Conservation (phyloP, 2,888 invertebrate genomes). For the Melieria crassipennis region DNA sequence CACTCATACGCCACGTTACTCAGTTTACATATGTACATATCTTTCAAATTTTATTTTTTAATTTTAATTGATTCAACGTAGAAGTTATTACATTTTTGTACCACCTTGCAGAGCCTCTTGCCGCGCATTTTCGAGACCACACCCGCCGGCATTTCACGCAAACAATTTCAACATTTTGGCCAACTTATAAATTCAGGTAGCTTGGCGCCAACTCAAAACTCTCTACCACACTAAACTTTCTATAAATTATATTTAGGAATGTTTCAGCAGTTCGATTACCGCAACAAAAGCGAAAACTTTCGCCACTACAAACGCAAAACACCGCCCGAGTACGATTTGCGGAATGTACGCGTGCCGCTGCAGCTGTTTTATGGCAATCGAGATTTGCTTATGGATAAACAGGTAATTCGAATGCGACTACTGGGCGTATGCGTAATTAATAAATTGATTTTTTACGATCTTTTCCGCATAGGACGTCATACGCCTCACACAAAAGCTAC, state of each 20-base stretch:
- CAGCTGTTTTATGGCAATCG: constrained; percentile 58
- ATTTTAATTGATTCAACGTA: too few relatives aligned
- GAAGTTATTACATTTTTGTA: not conserved
- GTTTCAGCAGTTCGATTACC: constrained; percentile 60
- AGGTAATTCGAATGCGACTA: constrained; percentile 42
- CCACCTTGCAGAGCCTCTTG: constrained; percentile 50
- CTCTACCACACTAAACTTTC: too few relatives aligned
- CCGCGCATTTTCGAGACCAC: constrained; percentile 60
- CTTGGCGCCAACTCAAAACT: not conserved
- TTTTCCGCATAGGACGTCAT: constrained; percentile 49
- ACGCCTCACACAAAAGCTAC: constrained; percentile 49
- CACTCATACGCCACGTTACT: too few relatives aligned
- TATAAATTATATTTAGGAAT: constrained; percentile 47
- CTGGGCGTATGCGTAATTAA: not conserved
- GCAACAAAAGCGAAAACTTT: constrained; percentile 51
- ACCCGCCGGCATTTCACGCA: constrained; percentile 60
- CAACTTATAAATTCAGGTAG: constrained; percentile 62
- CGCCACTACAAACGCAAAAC: constrained; percentile 52
- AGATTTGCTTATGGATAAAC: constrained; percentile 51
- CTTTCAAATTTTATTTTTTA: too few relatives aligned
- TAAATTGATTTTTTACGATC: not conserved
- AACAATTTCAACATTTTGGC: constrained; percentile 60
- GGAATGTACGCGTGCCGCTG: constrained; percentile 57
- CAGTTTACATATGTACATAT: not conserved
- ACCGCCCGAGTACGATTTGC: constrained; percentile 57